Evolutionary conservation across 92 coral and sea anemone genomes (phyloP).

Genomic region (Umimayanthus chanpuru): DNA sequence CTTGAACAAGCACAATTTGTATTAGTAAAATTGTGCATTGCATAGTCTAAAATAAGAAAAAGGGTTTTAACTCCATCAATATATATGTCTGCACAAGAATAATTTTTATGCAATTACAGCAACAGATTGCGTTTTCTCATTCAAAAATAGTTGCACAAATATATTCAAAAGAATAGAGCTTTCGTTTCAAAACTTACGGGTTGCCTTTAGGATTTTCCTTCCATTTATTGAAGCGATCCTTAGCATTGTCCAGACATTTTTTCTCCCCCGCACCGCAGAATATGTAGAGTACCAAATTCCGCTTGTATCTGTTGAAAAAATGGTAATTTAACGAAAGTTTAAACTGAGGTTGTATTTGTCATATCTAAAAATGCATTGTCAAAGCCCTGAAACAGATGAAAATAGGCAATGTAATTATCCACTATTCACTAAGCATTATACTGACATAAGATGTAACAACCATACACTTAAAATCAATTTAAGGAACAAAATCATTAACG

Average conservation of each 20-base stretch:
- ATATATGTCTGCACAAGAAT: background rate
- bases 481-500: too few species aligned
- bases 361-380: background rate
- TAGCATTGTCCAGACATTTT: slow-evolving; percentile 60
- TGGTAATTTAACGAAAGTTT: background rate
- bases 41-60: background rate
- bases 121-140: background rate
- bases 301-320: slow-evolving; percentile 59
- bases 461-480: too few species aligned
- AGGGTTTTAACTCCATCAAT: too few species aligned
- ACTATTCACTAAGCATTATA: too few species aligned
- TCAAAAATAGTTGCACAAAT: background rate
- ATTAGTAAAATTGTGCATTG: background rate
- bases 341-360: background rate
- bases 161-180: background rate
- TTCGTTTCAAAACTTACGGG: slow-evolving; percentile 54
- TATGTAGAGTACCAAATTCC: slow-evolving; percentile 44
- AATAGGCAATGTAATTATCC: too few species aligned
- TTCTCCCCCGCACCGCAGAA: slow-evolving; percentile 62
- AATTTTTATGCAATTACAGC: background rate
- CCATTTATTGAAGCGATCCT: slow-evolving; percentile 64
- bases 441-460: too few species aligned
- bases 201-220: slow-evolving; percentile 58
- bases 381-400: too few species aligned
- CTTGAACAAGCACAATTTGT: too few species aligned